A percentile compares a stretch with the other conserved stretches of the same genome.
Evolutionary conservation across 2,888 invertebrate genomes (phyloP).

Genomic region (Eupithecia centaureata): DNA sequence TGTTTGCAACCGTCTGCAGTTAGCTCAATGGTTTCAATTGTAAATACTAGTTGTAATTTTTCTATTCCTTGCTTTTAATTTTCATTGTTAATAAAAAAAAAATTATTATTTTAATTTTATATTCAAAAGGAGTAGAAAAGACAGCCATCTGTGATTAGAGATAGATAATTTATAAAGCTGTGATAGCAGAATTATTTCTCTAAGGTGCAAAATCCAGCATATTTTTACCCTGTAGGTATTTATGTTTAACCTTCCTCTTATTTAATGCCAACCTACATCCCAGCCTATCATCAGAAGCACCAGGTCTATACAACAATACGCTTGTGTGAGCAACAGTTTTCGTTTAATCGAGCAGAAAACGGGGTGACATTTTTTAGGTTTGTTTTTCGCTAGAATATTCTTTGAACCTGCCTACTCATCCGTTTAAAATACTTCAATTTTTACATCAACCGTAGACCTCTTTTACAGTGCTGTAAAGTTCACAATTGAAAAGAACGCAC

Average conservation of each 20-base stretch:
- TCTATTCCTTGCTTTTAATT: too few relatives aligned
- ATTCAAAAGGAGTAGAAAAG: too few relatives aligned
- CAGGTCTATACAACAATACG: constrained; percentile 36
- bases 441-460: constrained; percentile 9
- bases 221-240: constrained; percentile 15
- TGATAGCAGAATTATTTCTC: too few relatives aligned
- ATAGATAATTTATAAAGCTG: too few relatives aligned
- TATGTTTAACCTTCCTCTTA: not conserved
- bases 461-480: constrained; percentile 10
- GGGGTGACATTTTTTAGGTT: constrained; percentile 58
- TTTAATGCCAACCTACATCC: constrained; percentile 18
- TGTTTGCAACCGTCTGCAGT: too few relatives aligned
- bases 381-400: constrained; percentile 61
- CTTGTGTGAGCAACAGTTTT: constrained; percentile 58
- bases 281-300: constrained; percentile 14
- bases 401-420: constrained; percentile 67
- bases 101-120: too few relatives aligned
- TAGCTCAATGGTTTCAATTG: too few relatives aligned
- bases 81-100: too few relatives aligned
- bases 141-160: too few relatives aligned
- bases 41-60: too few relatives aligned
- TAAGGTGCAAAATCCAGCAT: too few relatives aligned
- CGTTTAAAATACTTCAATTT: constrained; percentile 53
- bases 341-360: constrained; percentile 66
- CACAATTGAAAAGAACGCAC: constrained; percentile 24